Percentiles rank a stretch among this genome's conserved stretches.
These are phyloP conservation scores for Crocallis elinguaria DNA, from an alignment of 2,888 invertebrate genomes.

Conservation along the genomic window DNA sequence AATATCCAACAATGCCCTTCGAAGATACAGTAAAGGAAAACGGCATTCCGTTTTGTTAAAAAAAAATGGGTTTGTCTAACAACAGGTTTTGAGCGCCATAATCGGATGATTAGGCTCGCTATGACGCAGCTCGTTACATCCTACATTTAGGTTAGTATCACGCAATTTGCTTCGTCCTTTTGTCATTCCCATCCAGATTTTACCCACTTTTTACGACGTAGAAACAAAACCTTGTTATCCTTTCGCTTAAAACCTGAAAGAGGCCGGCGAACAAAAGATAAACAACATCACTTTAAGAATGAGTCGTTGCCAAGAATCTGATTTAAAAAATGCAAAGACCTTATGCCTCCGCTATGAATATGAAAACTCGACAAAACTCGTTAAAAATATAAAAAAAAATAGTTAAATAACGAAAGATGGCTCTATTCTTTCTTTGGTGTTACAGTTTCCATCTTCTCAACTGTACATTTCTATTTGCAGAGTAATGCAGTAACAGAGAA, in stretches of 20 bases:
- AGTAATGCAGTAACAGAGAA: slow-evolving; percentile 45
- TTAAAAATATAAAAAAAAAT: slow-evolving; percentile 74
- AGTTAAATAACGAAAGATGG: slow-evolving; percentile 72
- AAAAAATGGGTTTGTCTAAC: too few relatives aligned
- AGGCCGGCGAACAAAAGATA: slow-evolving; percentile 18
- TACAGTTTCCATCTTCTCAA: slow-evolving; percentile 68
- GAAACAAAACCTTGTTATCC: slow-evolving; percentile 3
- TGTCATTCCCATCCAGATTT: not conserved
- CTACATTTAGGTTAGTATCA: too few relatives aligned
- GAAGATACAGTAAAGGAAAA: too few relatives aligned
- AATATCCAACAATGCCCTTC: too few relatives aligned
- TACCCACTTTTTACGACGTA: not conserved
- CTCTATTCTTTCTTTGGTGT: slow-evolving; percentile 64
- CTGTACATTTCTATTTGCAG: slow-evolving; percentile 61
- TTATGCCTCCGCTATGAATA: slow-evolving; percentile 53
- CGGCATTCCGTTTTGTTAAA: too few relatives aligned
- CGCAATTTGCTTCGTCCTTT: too few relatives aligned
- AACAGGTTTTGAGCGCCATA: too few relatives aligned
- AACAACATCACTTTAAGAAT: slow-evolving; percentile 13
- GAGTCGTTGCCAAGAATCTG: slow-evolving; percentile 38
- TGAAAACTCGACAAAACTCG: slow-evolving; percentile 61
- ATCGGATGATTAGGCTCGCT: too few relatives aligned
- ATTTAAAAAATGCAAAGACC: slow-evolving; percentile 41
- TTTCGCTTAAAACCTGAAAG: slow-evolving; percentile 1
- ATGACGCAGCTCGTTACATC: too few relatives aligned